Evolutionary conservation across 53 echinoderm and acorn worm genomes (phyloP), one percentile per base, ranked within the genome.

Genomic region (Crossaster papposus): DNA sequence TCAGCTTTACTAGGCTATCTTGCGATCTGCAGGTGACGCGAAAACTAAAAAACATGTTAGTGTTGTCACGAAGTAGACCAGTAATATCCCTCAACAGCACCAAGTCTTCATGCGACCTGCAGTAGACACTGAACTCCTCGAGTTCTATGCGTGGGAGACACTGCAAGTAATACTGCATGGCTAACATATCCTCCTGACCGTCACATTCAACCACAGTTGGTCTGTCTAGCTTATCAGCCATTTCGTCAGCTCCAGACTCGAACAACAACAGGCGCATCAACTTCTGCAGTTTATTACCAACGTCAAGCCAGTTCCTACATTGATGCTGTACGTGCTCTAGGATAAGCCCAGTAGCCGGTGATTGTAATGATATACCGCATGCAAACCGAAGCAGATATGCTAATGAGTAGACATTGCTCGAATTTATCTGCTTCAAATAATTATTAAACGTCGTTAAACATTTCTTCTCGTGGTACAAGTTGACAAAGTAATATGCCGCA

Each of bases 381-480:
- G n/a, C 23, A 78, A 78, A 78, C 51, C 78, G 78, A 78, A 78
- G 78, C 51, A 78, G 78, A 24, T 50, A 50, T 36, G 50, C 78
- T 51, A 50, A 51, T 20, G 8, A 51, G 51, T 1, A 6, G 44
- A 78, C 44, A 78, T 78, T 78, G 11, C 51, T 1, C 24, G 51
- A 17, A 7, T 4, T 50, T 4, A 78, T 78, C 51, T 78, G 23
- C 23, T 78, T 4, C 78, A 78, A 78, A 23, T 44, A 1, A 0
- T 15, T 0, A 50, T 6, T 3, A 4, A 78, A 78, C 17, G n/a
- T n/a, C 18, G 23, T 20, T n/a, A n/a, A n/a, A n/a, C n/a, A n/a
- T 51, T 44, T 22, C n/a, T 12, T 20, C 51, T 7, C 8, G 11
- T 78, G 51, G 51, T 11, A 6, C 50, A 50, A 1, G 1, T 78